Conservation (phyloP, 2,888 invertebrate species). For the Anticlea derivata region DNA sequence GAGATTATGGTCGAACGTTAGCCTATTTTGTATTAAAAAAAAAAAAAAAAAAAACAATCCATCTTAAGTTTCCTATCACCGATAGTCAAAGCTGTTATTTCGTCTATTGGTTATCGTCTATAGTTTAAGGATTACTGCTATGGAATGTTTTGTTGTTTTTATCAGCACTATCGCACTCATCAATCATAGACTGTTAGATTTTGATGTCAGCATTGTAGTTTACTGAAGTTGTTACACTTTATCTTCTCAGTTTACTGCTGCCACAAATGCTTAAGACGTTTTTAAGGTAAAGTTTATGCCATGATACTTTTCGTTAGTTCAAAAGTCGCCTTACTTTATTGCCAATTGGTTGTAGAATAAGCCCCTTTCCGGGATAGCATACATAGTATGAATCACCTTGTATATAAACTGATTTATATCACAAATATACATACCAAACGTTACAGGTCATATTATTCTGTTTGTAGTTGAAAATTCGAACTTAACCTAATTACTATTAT, state of each 20-base stretch:
- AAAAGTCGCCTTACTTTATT: too few species aligned
- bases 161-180: constrained; percentile 16
- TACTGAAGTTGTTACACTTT: constrained; percentile 6
- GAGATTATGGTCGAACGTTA: too few species aligned
- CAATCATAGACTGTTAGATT: constrained; percentile 17
- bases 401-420: too few species aligned
- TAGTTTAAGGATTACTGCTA: constrained; percentile 16
- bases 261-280: background rate
- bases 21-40: too few species aligned
- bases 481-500: too few species aligned
- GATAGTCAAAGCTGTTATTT: constrained; percentile 6
- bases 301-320: constrained; percentile 1
- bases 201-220: constrained; percentile 7
- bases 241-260: constrained; percentile 7
- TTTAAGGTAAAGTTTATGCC: background rate
- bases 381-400: too few species aligned
- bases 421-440: too few species aligned
- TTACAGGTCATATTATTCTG: too few species aligned
- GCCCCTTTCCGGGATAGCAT: too few species aligned
- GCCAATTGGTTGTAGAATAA: too few species aligned
- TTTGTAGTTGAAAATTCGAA: too few species aligned
- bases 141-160: constrained; percentile 19
- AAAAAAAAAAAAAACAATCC: too few species aligned
- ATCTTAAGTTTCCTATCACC: background rate
- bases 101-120: constrained; percentile 9